Base-by-base conservation (phyloP, 2,888 invertebrate genomes). In the Scrobipalpa costella region DNA sequence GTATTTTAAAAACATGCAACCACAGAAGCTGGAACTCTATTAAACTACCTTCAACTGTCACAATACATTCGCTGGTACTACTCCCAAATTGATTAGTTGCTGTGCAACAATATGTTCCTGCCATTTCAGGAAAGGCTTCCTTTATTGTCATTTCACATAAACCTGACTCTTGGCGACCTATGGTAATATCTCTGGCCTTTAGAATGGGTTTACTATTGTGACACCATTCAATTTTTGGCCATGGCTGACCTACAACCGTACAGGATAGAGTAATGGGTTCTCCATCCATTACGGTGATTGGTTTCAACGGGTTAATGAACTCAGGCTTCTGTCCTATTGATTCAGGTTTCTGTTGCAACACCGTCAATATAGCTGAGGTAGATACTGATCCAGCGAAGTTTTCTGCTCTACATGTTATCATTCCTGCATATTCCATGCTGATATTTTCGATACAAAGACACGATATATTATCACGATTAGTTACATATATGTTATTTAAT, bases 71-170 rank as follows among this genome's bases (percentile, higher is more conserved):
- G 78, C 95, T 96, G 80, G 94, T 92, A 75, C 95, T 95, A 92
- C 94, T 95, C 72, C 99, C 99, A 74, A 95, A 93, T 75, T 94
- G 93, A 88, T 98, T 98, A 62, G 93, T 92, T 60, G 97, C 98
- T 75, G 93, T 93, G 84, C 98, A 98, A 66, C 94, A 94, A 83
- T 98, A 98, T 80, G 93, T 94, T 65, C 98, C 98, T 75, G 96
- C 94, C 92, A 98, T 96, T 93, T 98, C 98, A 13, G 97, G 96
- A 77, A 97, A 97, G 61, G 97, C 97, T 93, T 98, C 97, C 69
- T 94, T 93, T 72, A 98, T 96, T 68, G 94, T 93, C 71, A 98
- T 90, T 80, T 94, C 95, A 78, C 97, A 97, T 66, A 94, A 90
- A 67, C 97, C 98, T 76, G 96, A 95, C 68, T 93, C 92, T 75